Conservation (phyloP, 92 coral and sea anemone species). For the Zoanthus gigantus region DNA sequence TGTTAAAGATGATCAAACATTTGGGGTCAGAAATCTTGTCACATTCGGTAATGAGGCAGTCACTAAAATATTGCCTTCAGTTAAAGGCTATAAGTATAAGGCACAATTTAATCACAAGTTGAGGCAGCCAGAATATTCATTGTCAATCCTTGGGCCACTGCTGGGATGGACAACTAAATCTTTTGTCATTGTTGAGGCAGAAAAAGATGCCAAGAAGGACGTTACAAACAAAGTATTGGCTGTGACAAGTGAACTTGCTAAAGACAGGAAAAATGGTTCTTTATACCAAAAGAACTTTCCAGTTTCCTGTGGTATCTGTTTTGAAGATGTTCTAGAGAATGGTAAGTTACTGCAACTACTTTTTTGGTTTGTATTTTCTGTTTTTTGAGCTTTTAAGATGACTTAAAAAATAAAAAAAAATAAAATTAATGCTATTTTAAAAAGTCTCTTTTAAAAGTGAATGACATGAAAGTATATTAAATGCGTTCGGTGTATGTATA, state of each 20-base stretch:
- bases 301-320: constrained; percentile 59
- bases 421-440: no score
- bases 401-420: no score
- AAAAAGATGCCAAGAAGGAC: constrained; percentile 34
- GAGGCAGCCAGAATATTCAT: constrained; percentile 11
- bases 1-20: background rate
- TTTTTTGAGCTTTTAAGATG: no score
- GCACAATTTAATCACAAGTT: background rate
- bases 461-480: no score
- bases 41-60: background rate
- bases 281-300: background rate
- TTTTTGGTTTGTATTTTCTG: no score
- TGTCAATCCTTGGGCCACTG: constrained; percentile 38
- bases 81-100: background rate
- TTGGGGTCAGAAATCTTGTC: constrained; percentile 42
- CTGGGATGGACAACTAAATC: constrained; percentile 44
- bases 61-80: background rate
- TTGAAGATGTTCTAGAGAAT: constrained; percentile 33
- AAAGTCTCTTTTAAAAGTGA: no score
- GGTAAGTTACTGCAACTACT: constrained; percentile 2
- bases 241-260: background rate
- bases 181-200: constrained; percentile 41
- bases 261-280: background rate
- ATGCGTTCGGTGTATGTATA: no score
- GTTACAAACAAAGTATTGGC: background rate